phyloP scores from a whole-genome alignment of 1,140 invertebrate species.

The Ostrea edulis region DNA sequence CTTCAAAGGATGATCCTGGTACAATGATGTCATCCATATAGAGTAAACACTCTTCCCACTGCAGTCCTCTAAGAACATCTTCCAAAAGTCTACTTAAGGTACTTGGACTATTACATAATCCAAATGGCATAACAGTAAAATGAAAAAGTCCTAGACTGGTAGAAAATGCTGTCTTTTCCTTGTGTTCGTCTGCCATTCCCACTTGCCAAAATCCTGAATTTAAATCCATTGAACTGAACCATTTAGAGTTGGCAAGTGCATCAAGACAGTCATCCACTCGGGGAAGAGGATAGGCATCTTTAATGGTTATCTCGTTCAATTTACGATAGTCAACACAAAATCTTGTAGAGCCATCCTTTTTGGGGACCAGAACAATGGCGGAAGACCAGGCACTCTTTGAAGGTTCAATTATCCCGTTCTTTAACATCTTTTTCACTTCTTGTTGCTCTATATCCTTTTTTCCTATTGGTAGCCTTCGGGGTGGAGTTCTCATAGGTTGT shows the following conservation, averaged over 20 bases:
- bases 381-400: conserved; percentile 51
- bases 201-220: conserved; percentile 42
- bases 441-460: conserved; percentile 40
- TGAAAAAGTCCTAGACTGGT: conserved; percentile 3
- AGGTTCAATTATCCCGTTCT: conserved; percentile 48
- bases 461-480: conserved; percentile 36
- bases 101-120: no score
- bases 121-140: neutral
- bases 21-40: no score
- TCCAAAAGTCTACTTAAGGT: no score
- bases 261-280: conserved; percentile 50
- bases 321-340: conserved; percentile 56
- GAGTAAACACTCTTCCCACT: no score
- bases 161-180: conserved; percentile 28
- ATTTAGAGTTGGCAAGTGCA: conserved; percentile 18
- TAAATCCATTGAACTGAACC: conserved; percentile 56
- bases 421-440: conserved; percentile 47
- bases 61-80: no score
- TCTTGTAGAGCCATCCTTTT: conserved; percentile 56
- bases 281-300: conserved; percentile 50
- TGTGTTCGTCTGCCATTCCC: no score
- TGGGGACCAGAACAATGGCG: conserved; percentile 56
- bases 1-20: no score
- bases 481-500: conserved; percentile 39
- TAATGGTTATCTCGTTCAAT: conserved; percentile 51